phyloP scores from a whole-genome alignment of 2,113 vertebrate genomes.

The Vulpes vulpes region DNA sequence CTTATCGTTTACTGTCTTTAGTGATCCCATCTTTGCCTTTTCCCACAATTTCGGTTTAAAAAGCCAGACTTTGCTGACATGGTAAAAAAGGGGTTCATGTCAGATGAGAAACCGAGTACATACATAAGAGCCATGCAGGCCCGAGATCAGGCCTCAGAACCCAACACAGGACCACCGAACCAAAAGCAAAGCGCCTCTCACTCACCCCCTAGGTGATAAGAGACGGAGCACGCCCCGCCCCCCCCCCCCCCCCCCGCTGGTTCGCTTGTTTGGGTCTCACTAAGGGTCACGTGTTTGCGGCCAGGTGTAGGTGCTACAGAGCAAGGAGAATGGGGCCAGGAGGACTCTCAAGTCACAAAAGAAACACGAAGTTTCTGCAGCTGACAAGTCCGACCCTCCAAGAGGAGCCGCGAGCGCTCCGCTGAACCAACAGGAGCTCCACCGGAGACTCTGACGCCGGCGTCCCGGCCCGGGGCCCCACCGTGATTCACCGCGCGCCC shows the following conservation, averaged over 20 bases:
- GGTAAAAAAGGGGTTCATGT: neutral
- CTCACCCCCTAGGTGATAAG: neutral
- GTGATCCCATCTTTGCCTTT: constrained; percentile 1
- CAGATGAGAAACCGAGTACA: neutral
- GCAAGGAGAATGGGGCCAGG: neutral
- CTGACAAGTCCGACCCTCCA: neutral
- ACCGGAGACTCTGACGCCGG: neutral
- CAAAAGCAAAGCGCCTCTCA: constrained; percentile 13
- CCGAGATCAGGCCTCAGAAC: neutral
- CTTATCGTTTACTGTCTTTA: neutral
- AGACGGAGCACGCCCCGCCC: neutral
- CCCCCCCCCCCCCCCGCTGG: neutral
- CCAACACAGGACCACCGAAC: neutral
- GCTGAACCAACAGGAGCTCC: neutral
- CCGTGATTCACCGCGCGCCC: neutral
- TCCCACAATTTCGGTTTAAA: constrained; percentile 19
- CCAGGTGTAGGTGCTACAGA: neutral
- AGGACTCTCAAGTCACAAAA: neutral
- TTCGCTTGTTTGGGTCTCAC: neutral
- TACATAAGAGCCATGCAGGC: neutral
- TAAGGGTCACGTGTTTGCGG: neutral
- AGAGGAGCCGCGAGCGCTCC: neutral
- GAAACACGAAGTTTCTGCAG: neutral
- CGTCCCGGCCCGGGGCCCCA: neutral
- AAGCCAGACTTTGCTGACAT: constrained; percentile 25